Evolutionary conservation across 2,888 invertebrate genomes (phyloP), one percentile per base, ranked within the genome.

Genomic region (Byasa hedistus): DNA sequence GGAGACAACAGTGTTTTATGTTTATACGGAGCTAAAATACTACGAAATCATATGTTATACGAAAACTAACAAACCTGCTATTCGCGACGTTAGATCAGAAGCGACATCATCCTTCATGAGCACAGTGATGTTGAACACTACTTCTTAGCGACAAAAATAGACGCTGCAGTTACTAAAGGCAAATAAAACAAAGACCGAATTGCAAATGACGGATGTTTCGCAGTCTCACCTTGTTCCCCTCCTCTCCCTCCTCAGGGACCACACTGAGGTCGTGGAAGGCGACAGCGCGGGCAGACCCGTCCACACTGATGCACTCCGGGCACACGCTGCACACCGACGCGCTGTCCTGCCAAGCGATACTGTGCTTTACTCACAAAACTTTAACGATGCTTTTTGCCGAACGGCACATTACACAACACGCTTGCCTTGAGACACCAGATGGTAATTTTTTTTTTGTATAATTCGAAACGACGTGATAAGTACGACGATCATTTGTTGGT

Each of bases 231-330:
- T 83, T 85, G 54, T 78, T 85, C 21, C 81, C 82, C 17, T 89
- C 87, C 70, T 88, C 89, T 5, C 93, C 94, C 76, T 96, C 96
- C 79, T 96, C 96, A 8, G 95, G 95, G 57, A 96, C 96, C 27
- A 96, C 94, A 68, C 95, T 95, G 59, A 96, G 91, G 80, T 95
- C 95, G 83, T 96, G 95, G 84, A 95, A 96, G 80, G 93, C 92
- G 74, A 94, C 87, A 76, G 79, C 82, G 66, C 83, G 83, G 65
- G 79, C 81, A 36, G 83, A 84, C 58, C 79, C 80, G 75, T 85
- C 88, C 69, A 80, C 85, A 81, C 89, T 86, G 68, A 78, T 84
- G 82, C 91, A 90, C 71, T 92, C 92, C 54, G 93, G 93, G 78
- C 93, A 93, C 70, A 89, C 92, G 74, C 92, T 92, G 82, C 93